Evolutionary conservation across 1,140 invertebrate species (phyloP), one percentile per base, ranked within the genome.

Genomic region (Thereuonema tuberculata): DNA sequence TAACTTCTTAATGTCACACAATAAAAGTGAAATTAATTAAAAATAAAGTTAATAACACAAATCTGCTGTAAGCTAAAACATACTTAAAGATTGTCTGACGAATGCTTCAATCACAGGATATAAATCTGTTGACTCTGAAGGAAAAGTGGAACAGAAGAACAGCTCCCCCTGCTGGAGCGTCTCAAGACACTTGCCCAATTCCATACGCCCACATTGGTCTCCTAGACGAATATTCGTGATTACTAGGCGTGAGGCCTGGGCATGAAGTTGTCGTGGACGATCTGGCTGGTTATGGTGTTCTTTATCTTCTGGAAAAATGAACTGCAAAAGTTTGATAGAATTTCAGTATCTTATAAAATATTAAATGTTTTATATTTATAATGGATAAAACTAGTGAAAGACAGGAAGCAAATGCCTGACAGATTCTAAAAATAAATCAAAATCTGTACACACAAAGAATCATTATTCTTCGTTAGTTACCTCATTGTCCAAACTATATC

Each of bases 241-340:
- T 0, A 82, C 82, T 2, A 86, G 81, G 60, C 87, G 77, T 0
- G 88, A 89, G 1, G 86, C 83, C 75, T 90, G 87, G 20, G 92
- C 72, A 66, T 90, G 86, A 24, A 93, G 70, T 31, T 84, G 83
- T 61, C 84, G 82, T 1, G 89, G 90, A 47, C 89, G 74, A 68
- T 93, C 90, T 57, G 83, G 79, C 70, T 89, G 86, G 63, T 81
- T 82, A 14, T 81, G 77, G 67, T 82, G 82, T 62, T 85, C 82
- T 20, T 56, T 56, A 3, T n/a, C 3, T 14, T 14, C 27, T 37
- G 31, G 71, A 57, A 75, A 61, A 48, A 75, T 70, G 43, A 73
- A 56, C 73, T 74, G 63, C 26, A 67, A 65, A 20, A n/a, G n/a
- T n/a, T n/a, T n/a, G n/a, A n/a, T n/a, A n/a, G 62, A 31, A 21